Percentiles rank a stretch among this genome's conserved stretches.
These are phyloP conservation scores for Sorex araneus DNA, from an alignment of 2,113 vertebrate species.

Conservation along the genomic window DNA sequence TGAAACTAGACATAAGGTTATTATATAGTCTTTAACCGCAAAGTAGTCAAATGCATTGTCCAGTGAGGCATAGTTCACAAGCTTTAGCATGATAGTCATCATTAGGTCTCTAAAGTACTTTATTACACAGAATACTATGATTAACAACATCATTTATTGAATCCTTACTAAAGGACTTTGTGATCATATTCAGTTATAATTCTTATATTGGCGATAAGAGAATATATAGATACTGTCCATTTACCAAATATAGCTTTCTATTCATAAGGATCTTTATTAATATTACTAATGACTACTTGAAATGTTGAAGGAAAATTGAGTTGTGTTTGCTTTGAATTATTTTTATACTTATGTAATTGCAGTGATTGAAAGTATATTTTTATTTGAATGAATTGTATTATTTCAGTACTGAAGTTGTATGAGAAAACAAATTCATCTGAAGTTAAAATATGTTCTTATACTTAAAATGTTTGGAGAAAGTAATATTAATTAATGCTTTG, in stretches of 20 bases:
- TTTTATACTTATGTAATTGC: slow-evolving; percentile 22
- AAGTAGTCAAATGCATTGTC: slow-evolving; percentile 12
- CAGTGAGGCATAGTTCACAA: neutral
- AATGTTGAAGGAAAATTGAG: neutral
- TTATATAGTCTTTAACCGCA: slow-evolving; percentile 7
- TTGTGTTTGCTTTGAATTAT: neutral
- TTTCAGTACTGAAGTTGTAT: neutral
- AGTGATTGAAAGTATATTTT: neutral
- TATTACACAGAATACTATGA: neutral
- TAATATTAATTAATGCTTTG: slow-evolving; percentile 7
- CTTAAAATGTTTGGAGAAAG: neutral
- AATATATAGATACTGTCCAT: neutral
- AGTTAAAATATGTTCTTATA: neutral
- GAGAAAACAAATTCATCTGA: neutral
- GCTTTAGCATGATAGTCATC: neutral
- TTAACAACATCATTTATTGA: slow-evolving; percentile 20
- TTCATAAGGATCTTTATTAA: slow-evolving; percentile 33
- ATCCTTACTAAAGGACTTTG: slow-evolving; percentile 6
- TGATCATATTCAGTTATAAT: neutral
- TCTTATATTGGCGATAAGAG: neutral
- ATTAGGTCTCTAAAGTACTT: slow-evolving; percentile 25
- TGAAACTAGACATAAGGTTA: slow-evolving; percentile 19
- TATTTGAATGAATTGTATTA: neutral
- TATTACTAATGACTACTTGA: neutral
- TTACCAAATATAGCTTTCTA: slow-evolving; percentile 26